These are phyloP conservation scores for Urechis unicinctus DNA, from an alignment of 2,888 invertebrate species.

Conservation along the genomic window DNA sequence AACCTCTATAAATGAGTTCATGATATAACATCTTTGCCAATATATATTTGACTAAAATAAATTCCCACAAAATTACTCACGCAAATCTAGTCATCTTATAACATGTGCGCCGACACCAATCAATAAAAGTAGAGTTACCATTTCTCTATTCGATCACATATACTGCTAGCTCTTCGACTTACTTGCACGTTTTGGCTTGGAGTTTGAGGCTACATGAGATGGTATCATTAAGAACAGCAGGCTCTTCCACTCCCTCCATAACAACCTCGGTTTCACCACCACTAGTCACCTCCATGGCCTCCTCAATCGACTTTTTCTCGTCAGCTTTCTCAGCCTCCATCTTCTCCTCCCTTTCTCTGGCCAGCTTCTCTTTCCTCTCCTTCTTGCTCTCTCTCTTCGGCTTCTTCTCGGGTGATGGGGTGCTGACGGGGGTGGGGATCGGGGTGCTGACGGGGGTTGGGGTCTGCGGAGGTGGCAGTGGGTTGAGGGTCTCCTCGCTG, in stretches of 20 bases:
- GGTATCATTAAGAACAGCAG: neutral
- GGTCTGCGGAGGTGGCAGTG: no score
- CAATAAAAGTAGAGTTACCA: no score
- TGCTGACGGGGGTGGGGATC: conserved; percentile 3
- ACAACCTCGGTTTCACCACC: no score
- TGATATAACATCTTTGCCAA: no score
- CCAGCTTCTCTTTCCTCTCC: conserved; percentile 20
- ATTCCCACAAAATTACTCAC: no score
- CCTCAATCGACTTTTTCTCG: conserved; percentile 1
- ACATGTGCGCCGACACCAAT: neutral
- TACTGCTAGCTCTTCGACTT: no score
- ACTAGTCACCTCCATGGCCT: neutral
- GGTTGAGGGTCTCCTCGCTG: no score
- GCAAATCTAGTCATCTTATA: no score
- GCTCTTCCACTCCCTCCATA: conserved; percentile 1
- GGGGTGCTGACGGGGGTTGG: no score
- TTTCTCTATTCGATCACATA: no score
- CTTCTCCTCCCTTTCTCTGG: conserved; percentile 22
- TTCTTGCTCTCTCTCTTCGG: conserved; percentile 2
- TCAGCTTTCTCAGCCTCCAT: conserved; percentile 22
- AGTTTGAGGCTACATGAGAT: neutral
- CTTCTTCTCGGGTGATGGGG: conserved; percentile 18
- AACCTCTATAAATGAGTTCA: no score
- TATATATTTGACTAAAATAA: no score
- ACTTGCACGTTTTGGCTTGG: conserved; percentile 8